Conservation (phyloP, 2,113 vertebrate species). For the Polypterus senegalus region DNA sequence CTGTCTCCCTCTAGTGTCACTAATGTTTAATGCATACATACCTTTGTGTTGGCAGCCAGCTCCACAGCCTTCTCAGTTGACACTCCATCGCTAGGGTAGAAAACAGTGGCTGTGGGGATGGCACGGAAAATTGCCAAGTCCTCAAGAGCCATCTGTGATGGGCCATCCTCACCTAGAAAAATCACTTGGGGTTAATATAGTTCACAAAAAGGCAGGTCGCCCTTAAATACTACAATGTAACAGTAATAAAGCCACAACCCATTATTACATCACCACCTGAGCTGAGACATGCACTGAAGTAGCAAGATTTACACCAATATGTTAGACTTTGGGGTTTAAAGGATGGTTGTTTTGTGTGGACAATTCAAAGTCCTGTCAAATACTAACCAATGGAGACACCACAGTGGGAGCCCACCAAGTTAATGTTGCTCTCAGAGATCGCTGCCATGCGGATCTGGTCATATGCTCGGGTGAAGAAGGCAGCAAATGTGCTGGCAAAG, state of each 20-base stretch:
- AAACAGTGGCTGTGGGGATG: conserved; percentile 72
- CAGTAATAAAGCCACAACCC: no score
- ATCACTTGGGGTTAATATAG: background rate
- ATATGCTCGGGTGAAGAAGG: conserved; percentile 77
- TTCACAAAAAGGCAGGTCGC: no score
- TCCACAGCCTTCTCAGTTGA: conserved; percentile 87
- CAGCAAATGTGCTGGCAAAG: conserved; percentile 79
- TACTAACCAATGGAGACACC: conserved; percentile 84
- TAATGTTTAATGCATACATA: conserved; percentile 24
- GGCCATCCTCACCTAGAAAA: conserved; percentile 76
- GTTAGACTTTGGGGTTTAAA: no score
- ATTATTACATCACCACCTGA: background rate
- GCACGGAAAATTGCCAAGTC: conserved; percentile 79
- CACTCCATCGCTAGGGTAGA: conserved; percentile 83
- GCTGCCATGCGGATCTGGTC: conserved; percentile 90
- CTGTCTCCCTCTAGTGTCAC: no score
- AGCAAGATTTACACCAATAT: no score
- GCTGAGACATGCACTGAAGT: background rate
- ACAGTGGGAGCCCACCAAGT: conserved; percentile 83
- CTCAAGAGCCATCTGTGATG: conserved; percentile 86
- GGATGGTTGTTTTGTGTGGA: no score
- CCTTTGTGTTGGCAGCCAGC: conserved; percentile 80
- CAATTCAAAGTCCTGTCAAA: background rate
- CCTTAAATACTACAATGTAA: no score
- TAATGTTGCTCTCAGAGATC: conserved; percentile 87